phyloP scores from a whole-genome alignment of 2,888 invertebrate species.

The Caenorhabditis sp. region DNA sequence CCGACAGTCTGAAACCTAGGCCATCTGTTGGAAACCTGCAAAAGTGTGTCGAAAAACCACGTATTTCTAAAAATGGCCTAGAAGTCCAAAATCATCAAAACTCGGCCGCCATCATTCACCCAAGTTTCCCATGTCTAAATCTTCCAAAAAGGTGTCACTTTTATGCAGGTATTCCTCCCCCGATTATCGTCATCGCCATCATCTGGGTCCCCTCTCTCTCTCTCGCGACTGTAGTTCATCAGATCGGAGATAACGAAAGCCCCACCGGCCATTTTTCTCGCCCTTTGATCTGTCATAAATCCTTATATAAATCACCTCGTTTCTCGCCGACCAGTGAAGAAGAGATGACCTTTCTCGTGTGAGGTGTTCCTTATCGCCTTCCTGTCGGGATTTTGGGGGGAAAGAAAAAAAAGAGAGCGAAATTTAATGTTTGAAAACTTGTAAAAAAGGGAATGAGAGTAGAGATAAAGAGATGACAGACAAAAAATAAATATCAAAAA shows the following conservation, averaged over 20 bases:
- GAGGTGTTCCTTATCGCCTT: slow-evolving; percentile 15
- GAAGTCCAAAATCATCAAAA: too few species aligned
- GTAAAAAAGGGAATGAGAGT: neutral
- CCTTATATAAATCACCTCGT: slow-evolving; percentile 41
- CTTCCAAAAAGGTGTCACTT: slow-evolving; percentile 5
- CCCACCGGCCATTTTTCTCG: neutral
- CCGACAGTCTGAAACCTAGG: too few species aligned
- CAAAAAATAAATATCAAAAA: neutral
- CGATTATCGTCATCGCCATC: slow-evolving; percentile 13
- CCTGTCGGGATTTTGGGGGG: too few species aligned
- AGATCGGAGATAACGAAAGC: slow-evolving; percentile 38
- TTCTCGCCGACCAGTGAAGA: slow-evolving; percentile 1
- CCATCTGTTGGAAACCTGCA: too few species aligned
- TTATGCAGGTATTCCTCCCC: slow-evolving; percentile 6
- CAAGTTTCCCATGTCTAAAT: too few species aligned
- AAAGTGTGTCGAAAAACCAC: too few species aligned
- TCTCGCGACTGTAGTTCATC: too few species aligned
- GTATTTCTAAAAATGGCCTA: too few species aligned
- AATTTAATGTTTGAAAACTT: slow-evolving; percentile 1
- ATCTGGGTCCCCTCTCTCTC: neutral
- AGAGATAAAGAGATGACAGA: too few species aligned
- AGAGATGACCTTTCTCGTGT: slow-evolving; percentile 1
- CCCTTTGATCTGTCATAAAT: slow-evolving; percentile 53
- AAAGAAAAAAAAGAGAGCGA: neutral
- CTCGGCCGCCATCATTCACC: too few species aligned